Evolutionary conservation across 2,888 invertebrate species (phyloP), one percentile per base, ranked within the genome.

Genomic region (Drosophila histrio): DNA sequence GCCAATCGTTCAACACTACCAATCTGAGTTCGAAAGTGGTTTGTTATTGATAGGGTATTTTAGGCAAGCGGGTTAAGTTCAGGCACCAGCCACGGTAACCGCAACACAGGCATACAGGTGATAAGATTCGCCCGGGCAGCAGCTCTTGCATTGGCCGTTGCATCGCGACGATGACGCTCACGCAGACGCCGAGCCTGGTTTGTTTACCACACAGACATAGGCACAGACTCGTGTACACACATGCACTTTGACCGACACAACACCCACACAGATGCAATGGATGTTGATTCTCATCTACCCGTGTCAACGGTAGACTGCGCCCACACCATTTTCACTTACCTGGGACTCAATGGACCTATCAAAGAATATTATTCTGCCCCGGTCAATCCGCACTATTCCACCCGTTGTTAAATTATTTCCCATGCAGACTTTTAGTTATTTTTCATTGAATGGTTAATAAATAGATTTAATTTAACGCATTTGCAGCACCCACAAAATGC

Each of bases 371-470:
- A 46, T 24, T 56, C 60, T 63, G 41, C 47, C 66, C 22, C 58
- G 47, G 57, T 69, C 66, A 13, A 62, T 46, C 34, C 65, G 32
- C 1, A 41, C 5, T 32, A 57, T 56, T 67, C 64, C 53, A 44
- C 61, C 63, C 34, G 66, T 56, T 30, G 32, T 47, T 24, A 77
- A 56, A 47, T 65, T 77, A 49, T 81, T 80, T 43, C 80, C 80
- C 85, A 87, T 87, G 38, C 82, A 84, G 54, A 38, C 44, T 57
- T 30, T 34, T 47, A 32, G 26, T 22, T 22, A 44, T 17, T n/a
- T 57, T 9, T 19, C 26, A 43, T 53, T 52, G 5, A 19, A 21
- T 22, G 47, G 28, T 36, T 21, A n/a, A 39, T 6, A 41, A 21
- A 15, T 17, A 13, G 17, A n/a, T 26, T 43, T 24, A 2, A n/a